Conservation (phyloP, 2,888 invertebrate genomes). For the Brenthis hecate region DNA sequence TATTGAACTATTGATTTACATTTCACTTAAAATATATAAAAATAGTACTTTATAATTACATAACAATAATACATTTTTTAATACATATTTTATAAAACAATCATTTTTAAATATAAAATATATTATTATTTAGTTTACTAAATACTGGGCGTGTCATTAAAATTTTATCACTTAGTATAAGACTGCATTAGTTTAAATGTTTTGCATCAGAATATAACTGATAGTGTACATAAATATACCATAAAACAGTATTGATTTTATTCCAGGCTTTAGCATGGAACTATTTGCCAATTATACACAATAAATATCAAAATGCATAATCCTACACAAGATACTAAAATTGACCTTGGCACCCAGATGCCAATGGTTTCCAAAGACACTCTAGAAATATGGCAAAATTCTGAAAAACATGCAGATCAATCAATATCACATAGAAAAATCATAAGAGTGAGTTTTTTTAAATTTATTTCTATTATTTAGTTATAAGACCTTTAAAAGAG, state of each 20-base stretch:
- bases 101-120: no score
- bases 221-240: no score
- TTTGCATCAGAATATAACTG: no score
- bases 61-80: no score
- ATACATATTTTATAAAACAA: no score
- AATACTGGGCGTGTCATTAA: no score
- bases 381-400: conserved; percentile 28
- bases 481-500: neutral
- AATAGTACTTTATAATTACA: neutral
- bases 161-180: no score
- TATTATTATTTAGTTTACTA: no score
- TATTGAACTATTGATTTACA: conserved; percentile 24
- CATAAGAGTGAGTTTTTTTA: conserved; percentile 57
- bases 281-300: neutral
- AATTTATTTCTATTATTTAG: neutral
- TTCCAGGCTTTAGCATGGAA: conserved; percentile 29
- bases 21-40: neutral
- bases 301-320: conserved; percentile 17
- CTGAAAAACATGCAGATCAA: conserved; percentile 42
- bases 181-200: no score
- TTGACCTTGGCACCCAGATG: conserved; percentile 26
- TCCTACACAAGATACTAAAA: conserved; percentile 24
- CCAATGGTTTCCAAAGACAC: conserved; percentile 1
- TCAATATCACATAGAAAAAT: conserved; percentile 65
- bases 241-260: neutral